Evolutionary conservation across 1,140 invertebrate species (phyloP), one percentile per base, ranked within the genome.

Genomic region (Stenopsyche tienmushanensis): DNA sequence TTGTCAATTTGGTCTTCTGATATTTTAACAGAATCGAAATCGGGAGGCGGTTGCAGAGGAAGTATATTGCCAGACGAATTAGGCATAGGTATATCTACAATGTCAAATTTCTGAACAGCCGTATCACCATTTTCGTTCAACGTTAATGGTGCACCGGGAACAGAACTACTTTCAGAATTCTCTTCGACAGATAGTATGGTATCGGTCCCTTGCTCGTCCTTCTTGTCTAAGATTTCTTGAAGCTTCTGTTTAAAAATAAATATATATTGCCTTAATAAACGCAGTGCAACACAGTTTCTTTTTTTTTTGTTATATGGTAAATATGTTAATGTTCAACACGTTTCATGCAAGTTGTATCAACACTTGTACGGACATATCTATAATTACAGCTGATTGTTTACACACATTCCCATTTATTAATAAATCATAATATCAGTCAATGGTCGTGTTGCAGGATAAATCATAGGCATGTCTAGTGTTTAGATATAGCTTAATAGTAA

Each of bases 41-140:
- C 72, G 54, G 75, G 72, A 8, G 68, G 67, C 1, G 70, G 70
- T 24, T 67, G 67, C 21, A 69, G 21, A 3, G 69, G 72, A 20
- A 17, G 23, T 2, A 23, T 29, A 15, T 25, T 45, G 20, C 10
- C 34, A 2, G 42, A 25, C 10, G 41, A 13, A 13, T 70, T 64
- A 26, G 83, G 83, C 76, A 88, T 84, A 21, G 86, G 85, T 73
- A 87, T 87, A 73, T 86, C 84, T 41, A 83, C 77, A 25, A 86
- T 72, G 57, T 85, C 84, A 15, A 83, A 17, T 70, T 65, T 23
- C 70, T 55, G 67, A 10, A 62, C 69, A 68, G 70, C 23, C 0
- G 49, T 71, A 17, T 75, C 74, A 21, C 76, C 76, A 50, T 78
- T 77, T 44, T 77, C 76, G 70, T 75, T 77, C 47, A 72, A 72